These are phyloP conservation scores for Macaria notata DNA, from an alignment of 2,888 invertebrate species.

Conservation along the genomic window DNA sequence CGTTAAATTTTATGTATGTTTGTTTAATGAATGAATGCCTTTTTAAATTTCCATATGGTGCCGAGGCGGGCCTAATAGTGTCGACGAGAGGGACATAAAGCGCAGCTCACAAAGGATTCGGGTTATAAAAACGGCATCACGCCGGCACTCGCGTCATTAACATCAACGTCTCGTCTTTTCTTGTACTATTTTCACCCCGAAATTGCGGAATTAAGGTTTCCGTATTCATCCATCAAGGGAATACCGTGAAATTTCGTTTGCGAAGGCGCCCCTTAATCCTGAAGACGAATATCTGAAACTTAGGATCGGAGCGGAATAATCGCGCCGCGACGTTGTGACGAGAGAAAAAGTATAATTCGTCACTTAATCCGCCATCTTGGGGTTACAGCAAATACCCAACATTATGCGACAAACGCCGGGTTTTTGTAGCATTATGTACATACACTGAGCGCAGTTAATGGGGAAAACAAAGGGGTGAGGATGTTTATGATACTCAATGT, in stretches of 20 bases:
- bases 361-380: conserved; percentile 69
- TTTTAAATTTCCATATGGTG: conserved; percentile 72
- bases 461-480: conserved; percentile 3
- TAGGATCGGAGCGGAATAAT: conserved; percentile 72
- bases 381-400: conserved; percentile 58
- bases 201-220: conserved; percentile 71
- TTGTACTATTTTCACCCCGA: conserved; percentile 65
- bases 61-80: conserved; percentile 49
- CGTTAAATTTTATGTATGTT: conserved; percentile 78
- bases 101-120: conserved; percentile 42
- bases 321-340: conserved; percentile 63
- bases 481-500: neutral
- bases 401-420: conserved; percentile 62
- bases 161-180: conserved; percentile 49
- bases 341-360: conserved; percentile 76
- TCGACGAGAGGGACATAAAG: conserved; percentile 38
- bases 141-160: conserved; percentile 53
- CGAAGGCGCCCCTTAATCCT: conserved; percentile 73
- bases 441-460: conserved; percentile 11
- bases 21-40: conserved; percentile 74
- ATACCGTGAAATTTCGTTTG: conserved; percentile 72
- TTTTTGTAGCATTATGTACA: conserved; percentile 34
- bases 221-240: conserved; percentile 74
- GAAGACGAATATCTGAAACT: conserved; percentile 79
- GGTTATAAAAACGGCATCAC: conserved; percentile 40